Evolutionary conservation across 2,888 invertebrate species (phyloP).

Genomic region (Callyntrura guangdongensis): DNA sequence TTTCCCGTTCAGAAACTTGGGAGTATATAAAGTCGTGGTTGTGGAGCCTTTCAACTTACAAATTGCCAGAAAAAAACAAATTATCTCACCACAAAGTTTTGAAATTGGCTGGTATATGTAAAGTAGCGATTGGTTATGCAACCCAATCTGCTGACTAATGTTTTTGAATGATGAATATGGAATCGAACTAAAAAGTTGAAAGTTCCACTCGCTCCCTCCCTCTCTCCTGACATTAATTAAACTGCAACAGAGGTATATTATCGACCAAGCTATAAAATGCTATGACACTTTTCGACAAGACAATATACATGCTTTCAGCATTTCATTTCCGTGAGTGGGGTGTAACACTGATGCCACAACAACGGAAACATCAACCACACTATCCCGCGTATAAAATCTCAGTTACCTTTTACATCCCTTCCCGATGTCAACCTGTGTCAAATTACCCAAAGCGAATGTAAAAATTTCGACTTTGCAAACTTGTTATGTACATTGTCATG

Average conservation of each 20-base stretch:
- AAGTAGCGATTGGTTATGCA: too few relatives aligned
- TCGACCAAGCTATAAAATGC: neutral
- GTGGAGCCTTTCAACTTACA: neutral
- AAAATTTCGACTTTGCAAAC: neutral
- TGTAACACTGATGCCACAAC: neutral
- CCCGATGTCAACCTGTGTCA: conserved; percentile 15
- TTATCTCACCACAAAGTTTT: too few relatives aligned
- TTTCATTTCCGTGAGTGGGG: neutral
- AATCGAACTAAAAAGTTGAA: too few relatives aligned
- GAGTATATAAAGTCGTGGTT: conserved; percentile 25
- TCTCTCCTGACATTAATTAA: conserved; percentile 21
- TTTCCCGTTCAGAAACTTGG: neutral
- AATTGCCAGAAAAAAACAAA: neutral
- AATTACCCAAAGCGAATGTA: conserved; percentile 54
- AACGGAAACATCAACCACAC: neutral
- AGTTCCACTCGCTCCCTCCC: neutral
- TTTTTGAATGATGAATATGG: neutral
- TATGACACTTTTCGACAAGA: neutral
- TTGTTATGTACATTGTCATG: neutral
- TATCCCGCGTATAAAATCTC: conserved; percentile 20
- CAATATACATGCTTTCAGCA: neutral
- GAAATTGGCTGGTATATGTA: too few relatives aligned
- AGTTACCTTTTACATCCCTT: conserved; percentile 25
- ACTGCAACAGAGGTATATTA: neutral
- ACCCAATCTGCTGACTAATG: neutral